Evolutionary conservation across 2,113 vertebrate species (phyloP).

Genomic region (Dinomys branickii): DNA sequence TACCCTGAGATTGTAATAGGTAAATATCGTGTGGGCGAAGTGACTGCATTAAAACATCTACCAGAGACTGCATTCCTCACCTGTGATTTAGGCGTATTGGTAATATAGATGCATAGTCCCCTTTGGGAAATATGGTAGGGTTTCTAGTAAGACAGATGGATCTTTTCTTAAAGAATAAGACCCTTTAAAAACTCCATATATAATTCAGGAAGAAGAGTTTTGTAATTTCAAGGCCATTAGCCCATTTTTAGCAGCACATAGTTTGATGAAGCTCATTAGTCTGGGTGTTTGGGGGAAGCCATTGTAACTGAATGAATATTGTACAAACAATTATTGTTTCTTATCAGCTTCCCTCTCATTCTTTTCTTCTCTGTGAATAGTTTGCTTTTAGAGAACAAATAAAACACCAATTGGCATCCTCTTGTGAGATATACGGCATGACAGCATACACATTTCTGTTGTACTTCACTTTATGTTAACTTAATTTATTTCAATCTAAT

Average conservation of each 20-base stretch:
- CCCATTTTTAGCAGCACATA: conserved; percentile 49
- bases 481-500: conserved; percentile 33
- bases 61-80: not conserved
- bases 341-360: conserved; percentile 46
- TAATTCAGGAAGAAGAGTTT: conserved; percentile 51
- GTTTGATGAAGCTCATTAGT: conserved; percentile 59
- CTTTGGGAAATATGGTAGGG: not conserved
- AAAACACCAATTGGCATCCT: not conserved
- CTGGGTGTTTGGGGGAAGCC: not conserved
- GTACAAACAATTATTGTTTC: conserved; percentile 48
- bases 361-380: conserved; percentile 45
- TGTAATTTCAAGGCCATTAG: conserved; percentile 54
- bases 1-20: not conserved
- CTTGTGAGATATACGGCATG: not conserved
- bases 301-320: conserved; percentile 62
- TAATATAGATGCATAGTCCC: not conserved
- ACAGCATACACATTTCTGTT: not conserved
- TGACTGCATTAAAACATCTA: conserved; percentile 17
- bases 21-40: conserved; percentile 55
- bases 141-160: conserved; percentile 29
- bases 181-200: conserved; percentile 33
- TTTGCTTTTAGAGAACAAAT: conserved; percentile 47
- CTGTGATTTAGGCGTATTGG: conserved; percentile 22
- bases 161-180: not conserved
- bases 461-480: not conserved